These are phyloP conservation scores for Percina caprodes DNA, from an alignment of 2,113 vertebrate genomes.

Conservation along the genomic window DNA sequence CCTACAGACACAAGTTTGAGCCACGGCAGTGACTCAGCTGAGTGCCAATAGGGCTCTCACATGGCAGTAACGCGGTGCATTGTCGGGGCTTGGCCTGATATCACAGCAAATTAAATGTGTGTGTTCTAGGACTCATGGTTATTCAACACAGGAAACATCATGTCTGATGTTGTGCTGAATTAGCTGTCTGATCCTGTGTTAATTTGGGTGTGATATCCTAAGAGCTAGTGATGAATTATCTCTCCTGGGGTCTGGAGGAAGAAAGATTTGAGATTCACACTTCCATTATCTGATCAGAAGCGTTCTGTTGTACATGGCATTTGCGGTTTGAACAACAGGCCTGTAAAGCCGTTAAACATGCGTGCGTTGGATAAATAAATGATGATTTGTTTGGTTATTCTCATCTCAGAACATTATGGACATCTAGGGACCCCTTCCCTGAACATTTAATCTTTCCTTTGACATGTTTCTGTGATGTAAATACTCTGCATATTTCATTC, in stretches of 20 bases:
- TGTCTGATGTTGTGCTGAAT: slow-evolving; percentile 22
- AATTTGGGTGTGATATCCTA: slow-evolving; percentile 18
- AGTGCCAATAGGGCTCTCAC: slow-evolving; percentile 57
- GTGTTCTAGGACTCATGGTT: slow-evolving; percentile 15
- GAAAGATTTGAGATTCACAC: slow-evolving; percentile 48
- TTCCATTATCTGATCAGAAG: slow-evolving; percentile 19
- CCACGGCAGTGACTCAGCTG: slow-evolving; percentile 68
- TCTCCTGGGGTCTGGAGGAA: slow-evolving; percentile 29
- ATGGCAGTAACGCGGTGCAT: slow-evolving; percentile 55
- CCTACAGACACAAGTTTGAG: slow-evolving; percentile 78
- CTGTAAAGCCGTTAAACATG: slow-evolving; percentile 43
- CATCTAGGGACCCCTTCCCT: neutral
- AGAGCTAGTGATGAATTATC: slow-evolving; percentile 4
- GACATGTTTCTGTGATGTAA: slow-evolving; percentile 30
- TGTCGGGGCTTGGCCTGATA: slow-evolving; percentile 33
- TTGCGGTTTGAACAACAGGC: slow-evolving; percentile 19
- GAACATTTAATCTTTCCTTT: slow-evolving; percentile 4
- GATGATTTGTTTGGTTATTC: slow-evolving; percentile 41
- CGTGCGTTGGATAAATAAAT: slow-evolving; percentile 54
- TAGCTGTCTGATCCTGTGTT: slow-evolving; percentile 39
- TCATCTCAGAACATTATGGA: slow-evolving; percentile 36
- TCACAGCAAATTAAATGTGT: slow-evolving; percentile 31
- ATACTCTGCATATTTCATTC: slow-evolving; percentile 58
- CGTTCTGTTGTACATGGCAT: slow-evolving; percentile 12
- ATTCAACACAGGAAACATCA: slow-evolving; percentile 48